A percentile compares a stretch with the other conserved stretches of the same genome.
Evolutionary conservation across 2,888 invertebrate genomes (phyloP).

Genomic region (Apotomis turbidana): DNA sequence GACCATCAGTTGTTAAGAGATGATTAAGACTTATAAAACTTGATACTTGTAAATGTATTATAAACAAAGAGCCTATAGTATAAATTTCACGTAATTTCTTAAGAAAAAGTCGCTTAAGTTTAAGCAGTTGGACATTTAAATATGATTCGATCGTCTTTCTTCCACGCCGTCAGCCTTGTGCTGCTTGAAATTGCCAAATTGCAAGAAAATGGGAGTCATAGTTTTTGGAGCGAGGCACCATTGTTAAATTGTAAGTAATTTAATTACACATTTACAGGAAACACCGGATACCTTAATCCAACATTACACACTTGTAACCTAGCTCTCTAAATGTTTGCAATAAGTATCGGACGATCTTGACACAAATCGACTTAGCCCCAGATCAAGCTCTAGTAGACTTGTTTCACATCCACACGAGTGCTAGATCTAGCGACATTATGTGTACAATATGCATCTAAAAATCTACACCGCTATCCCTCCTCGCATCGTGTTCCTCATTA

Average conservation of each 20-base stretch:
- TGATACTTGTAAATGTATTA: too few relatives aligned
- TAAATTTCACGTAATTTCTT: slow-evolving; percentile 1
- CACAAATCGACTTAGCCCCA: too few relatives aligned
- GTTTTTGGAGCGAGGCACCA: slow-evolving; percentile 22
- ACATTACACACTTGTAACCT: neutral
- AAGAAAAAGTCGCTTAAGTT: neutral
- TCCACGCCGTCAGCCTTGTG: slow-evolving; percentile 14
- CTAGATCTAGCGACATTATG: too few relatives aligned
- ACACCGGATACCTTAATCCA: slow-evolving; percentile 9
- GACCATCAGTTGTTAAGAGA: too few relatives aligned
- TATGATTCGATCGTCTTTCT: slow-evolving; percentile 4
- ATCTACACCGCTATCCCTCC: too few relatives aligned
- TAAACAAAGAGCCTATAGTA: too few relatives aligned
- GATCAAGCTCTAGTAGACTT: too few relatives aligned
- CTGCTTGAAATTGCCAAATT: slow-evolving; percentile 12
- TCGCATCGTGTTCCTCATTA: too few relatives aligned
- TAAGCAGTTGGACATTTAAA: neutral
- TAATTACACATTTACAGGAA: neutral
- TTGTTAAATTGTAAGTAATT: slow-evolving; percentile 14
- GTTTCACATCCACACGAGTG: too few relatives aligned
- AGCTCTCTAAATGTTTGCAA: neutral
- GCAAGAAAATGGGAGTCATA: neutral
- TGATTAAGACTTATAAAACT: too few relatives aligned
- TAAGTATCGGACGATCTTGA: neutral
- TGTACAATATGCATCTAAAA: too few relatives aligned